These are phyloP conservation scores for Sula dactylatra DNA, from an alignment of 2,113 vertebrate genomes.

Conservation along the genomic window DNA sequence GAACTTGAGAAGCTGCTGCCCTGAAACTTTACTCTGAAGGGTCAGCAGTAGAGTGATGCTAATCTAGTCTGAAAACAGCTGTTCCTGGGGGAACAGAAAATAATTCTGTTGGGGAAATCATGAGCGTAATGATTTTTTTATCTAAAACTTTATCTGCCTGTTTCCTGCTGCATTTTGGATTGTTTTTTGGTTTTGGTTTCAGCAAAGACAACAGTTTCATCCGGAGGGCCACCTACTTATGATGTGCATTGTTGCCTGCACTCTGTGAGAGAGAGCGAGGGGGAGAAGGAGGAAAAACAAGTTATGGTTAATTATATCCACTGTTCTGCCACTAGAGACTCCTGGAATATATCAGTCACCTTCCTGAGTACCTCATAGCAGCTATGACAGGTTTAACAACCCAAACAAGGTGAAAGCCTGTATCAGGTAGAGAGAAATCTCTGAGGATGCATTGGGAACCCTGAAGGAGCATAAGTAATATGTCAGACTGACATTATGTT, in stretches of 20 bases:
- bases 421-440: not conserved
- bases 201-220: not conserved
- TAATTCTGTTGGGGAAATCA: not conserved
- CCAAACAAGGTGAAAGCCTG: not conserved
- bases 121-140: not conserved
- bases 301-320: conserved; percentile 6
- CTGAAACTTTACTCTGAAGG: not conserved
- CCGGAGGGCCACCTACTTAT: not conserved
- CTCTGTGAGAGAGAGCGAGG: not conserved
- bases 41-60: not conserved
- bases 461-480: not conserved
- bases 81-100: not conserved
- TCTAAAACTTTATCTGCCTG: not conserved
- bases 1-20: not conserved
- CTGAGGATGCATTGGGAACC: not conserved
- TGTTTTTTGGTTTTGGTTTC: not conserved
- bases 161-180: not conserved
- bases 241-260: not conserved
- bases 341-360: conserved; percentile 4
- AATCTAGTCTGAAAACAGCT: conserved; percentile 7
- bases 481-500: not conserved
- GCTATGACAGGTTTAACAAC: not conserved
- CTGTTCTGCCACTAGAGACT: not conserved
- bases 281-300: not conserved
- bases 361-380: not conserved